Base-by-base conservation (phyloP, 2,888 invertebrate genomes). In the Microdon myrmicae region DNA sequence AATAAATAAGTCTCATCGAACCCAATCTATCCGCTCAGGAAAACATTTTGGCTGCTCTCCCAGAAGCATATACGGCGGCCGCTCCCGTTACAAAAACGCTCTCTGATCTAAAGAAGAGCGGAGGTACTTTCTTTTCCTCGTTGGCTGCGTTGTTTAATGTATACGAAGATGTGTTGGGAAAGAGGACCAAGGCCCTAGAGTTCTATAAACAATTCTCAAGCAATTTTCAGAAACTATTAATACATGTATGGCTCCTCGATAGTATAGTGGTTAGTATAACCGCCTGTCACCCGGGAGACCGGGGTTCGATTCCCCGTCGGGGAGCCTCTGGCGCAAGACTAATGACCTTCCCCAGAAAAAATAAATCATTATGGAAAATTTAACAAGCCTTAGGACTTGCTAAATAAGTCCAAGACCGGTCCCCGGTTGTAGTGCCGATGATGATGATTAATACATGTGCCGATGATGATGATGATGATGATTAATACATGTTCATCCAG, bases 11-110 rank as follows among this genome's bases (percentile, higher is more conserved):
- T 69, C 81, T 95, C 41, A 88, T 98, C 41, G 90, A 94, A 59
- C 93, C 95, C 77, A 99, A 99, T 77, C 79, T 96, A 48, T 78
- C 87, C 0, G 98, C 98, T 0, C 99, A 99, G 78, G 90, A 90
- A 67, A 96, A 95, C 71, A 95, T 99, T 51, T 83, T 96, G 26
- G 87, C 89, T 69, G 94, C 92, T 1, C 79, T 99, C 53, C 94
- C 96, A 0, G 93, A 96, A 41, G 86, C 92, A 0, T 97, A 98
- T 80, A 96, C 96, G 0, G 86, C 88, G 37, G 94, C 92, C 70
- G 93, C 94, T 1, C 87, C 87, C 16, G 88, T 92, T 0, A 81
- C 95, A 1, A 89, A 91, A 68, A 82, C 89, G 16, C 85, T 91
- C 0, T 84, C 87, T 3, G 92, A 94, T 68, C 84, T 90, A 1